Base-by-base conservation (phyloP, 2,888 invertebrate genomes). In the Ephialtes manifestator region DNA sequence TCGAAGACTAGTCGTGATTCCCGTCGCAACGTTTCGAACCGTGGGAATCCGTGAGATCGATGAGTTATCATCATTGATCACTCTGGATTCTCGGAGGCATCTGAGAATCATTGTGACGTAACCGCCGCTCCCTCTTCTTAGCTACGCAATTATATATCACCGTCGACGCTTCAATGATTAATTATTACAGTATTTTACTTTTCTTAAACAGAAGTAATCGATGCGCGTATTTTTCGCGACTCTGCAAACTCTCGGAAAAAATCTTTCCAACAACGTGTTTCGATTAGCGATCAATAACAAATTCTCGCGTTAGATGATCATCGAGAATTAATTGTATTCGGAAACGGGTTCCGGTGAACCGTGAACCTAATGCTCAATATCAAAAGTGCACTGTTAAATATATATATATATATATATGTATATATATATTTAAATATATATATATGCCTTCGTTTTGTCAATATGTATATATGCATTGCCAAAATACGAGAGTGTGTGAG, bases 1-100 rank as follows among this genome's bases (percentile, higher is more conserved):
- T 91, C 87, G 85, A 90, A 89, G 90, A 92, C 90, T 89, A 92
- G 91, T 90, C 87, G 88, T 88, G 89, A 90, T 86, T 88, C 58
- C 65, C 87, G 81, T 86, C 83, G 85, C 82, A 87, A 89, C 75
- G 83, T 88, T 86, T 82, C 79, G 58, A 82, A 60, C 77, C 28
- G 31, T 11, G 24, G 55, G 60, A 79, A 79, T 79, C 71, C 72
- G 28, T 20, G 79, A 53, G 35, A 76, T 84, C 72, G n/a, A 77
- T 72, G 71, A 81, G 15, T 28, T 48, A 39, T 28, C 13, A 53
- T 78, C 78, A 60, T 67, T 2, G 31, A 60, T 80, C 80, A 46
- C 70, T 75, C 46, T 24, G 78, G 46, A 75, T 85, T 76, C 65
- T 72, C 79, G 74, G 71, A 31, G 20, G 28, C 24, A 28, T 20